phyloP scores from a whole-genome alignment of 2,797 vertebrate species.

The Paedocypris micromegethes region DNA sequence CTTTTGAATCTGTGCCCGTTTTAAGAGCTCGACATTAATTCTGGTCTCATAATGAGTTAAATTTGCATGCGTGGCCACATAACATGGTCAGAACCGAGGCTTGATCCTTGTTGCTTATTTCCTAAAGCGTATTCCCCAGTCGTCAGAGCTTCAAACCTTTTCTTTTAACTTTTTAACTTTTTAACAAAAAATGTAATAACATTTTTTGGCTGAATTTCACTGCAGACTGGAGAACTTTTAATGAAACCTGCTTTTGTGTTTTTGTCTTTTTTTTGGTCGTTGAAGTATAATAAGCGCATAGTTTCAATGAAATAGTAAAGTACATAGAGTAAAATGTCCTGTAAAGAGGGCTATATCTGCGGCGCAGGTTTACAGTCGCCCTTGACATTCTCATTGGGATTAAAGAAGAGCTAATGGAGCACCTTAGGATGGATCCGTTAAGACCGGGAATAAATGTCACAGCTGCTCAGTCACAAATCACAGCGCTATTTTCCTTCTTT shows the following conservation, averaged over 20 bases:
- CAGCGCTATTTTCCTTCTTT: constrained; percentile 42
- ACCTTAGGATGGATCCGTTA: constrained; percentile 62
- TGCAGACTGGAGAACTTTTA: constrained; percentile 37
- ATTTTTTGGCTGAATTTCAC: neutral
- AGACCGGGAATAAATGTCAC: constrained; percentile 67
- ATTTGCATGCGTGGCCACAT: constrained; percentile 5
- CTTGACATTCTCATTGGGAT: constrained; percentile 71
- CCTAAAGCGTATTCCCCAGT: neutral
- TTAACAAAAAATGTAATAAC: no score
- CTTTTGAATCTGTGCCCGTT: neutral
- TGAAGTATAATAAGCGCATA: constrained; percentile 59
- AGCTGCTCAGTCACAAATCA: constrained; percentile 65
- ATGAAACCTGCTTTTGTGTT: constrained; percentile 54
- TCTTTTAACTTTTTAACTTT: no score
- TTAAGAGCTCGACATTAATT: constrained; percentile 1
- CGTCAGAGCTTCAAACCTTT: no score
- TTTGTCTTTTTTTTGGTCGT: constrained; percentile 62
- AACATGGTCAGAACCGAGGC: neutral
- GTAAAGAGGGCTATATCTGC: constrained; percentile 64
- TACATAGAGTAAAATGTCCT: constrained; percentile 60
- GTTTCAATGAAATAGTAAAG: constrained; percentile 18
- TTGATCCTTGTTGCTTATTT: constrained; percentile 2
- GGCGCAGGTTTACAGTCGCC: constrained; percentile 60
- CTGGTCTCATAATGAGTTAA: neutral
- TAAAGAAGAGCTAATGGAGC: constrained; percentile 51